Base-by-base conservation (phyloP, 2,888 invertebrate genomes). In the Andrena bucephala region DNA sequence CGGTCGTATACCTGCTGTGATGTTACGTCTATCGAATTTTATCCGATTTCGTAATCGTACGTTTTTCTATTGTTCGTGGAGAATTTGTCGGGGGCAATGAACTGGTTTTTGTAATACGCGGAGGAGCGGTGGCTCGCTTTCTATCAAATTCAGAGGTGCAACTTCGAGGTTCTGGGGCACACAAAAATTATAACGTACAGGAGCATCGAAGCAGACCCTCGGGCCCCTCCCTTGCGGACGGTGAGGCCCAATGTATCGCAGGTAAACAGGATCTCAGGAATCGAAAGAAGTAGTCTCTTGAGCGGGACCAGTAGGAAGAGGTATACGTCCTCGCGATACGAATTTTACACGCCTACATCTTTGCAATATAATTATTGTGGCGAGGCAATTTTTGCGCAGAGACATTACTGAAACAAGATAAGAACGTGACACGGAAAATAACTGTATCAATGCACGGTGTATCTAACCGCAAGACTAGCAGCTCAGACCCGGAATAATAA, bases 231-330 rank as follows among this genome's bases (percentile, higher is more conserved):
- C 69, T 77, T 50, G 83, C 81, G 83, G 80, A 74, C 68, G 83
- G 85, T 91, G 88, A 92, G 92, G 90, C 92, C 92, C 92, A 91
- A 82, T 82, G 87, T 87, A 88, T 89, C 87, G 87, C 87, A 87
- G 88, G 87, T 86, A 83, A 91, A 69, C 90, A 91, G 92, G 91
- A 83, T 85, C 85, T 59, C 90, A 92, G 89, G 83, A 90, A 83
- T 60, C 33, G 68, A 76, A 90, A 76, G 87, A 89, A 87, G 87
- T 89, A 75, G 86, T 66, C 81, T 81, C 72, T 59, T 50, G 71
- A 62, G 69, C 54, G 76, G 52, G 77, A 73, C 84, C 89, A 82
- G 81, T 86, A 84, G 77, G 52, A 50, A n/a, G 65, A 57, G 68
- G 52, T 59, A 71, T 73, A n/a, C 20, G 66, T 27, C 57, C 71